phyloP scores from a whole-genome alignment of 1,140 invertebrate genomes.

The Drosophila setifemur region DNA sequence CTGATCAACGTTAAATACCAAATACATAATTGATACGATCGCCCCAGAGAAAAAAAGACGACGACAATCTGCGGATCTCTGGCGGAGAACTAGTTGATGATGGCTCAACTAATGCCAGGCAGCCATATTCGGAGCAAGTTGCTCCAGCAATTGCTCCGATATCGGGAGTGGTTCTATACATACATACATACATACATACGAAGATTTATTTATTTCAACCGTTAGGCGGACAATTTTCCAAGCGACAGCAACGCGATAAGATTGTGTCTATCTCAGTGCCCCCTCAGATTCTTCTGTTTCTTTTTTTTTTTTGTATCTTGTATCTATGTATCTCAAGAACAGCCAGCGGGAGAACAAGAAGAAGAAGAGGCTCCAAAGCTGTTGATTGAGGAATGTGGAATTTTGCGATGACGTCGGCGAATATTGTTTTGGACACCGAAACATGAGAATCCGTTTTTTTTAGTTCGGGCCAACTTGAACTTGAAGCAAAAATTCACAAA shows the following conservation, averaged over 20 bases:
- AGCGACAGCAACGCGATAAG: slow-evolving; percentile 19
- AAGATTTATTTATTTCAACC: background rate
- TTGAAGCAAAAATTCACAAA: too few species aligned
- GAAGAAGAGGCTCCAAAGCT: background rate
- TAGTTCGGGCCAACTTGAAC: too few species aligned
- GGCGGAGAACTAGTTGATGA: slow-evolving; percentile 21
- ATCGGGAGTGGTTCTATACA: slow-evolving; percentile 8
- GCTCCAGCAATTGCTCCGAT: slow-evolving; percentile 8
- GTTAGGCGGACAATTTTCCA: slow-evolving; percentile 15
- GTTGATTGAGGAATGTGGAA: slow-evolving; percentile 22
- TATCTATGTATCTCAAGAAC: background rate
- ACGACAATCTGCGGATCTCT: too few species aligned
- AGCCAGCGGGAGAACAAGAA: background rate
- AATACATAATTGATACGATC: slow-evolving; percentile 26
- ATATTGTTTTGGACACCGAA: slow-evolving; percentile 15
- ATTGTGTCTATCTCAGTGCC: slow-evolving; percentile 5
- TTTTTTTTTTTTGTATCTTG: background rate
- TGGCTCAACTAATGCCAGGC: slow-evolving; percentile 13
- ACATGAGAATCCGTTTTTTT: slow-evolving; percentile 12
- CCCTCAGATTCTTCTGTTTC: background rate
- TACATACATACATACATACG: too few species aligned
- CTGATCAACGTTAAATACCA: slow-evolving; percentile 21
- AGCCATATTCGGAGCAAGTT: slow-evolving; percentile 33
- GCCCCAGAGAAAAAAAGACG: background rate
- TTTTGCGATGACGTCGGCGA: slow-evolving; percentile 51